Conservation (phyloP, 2,888 invertebrate species). For the Epinotia nisella region DNA sequence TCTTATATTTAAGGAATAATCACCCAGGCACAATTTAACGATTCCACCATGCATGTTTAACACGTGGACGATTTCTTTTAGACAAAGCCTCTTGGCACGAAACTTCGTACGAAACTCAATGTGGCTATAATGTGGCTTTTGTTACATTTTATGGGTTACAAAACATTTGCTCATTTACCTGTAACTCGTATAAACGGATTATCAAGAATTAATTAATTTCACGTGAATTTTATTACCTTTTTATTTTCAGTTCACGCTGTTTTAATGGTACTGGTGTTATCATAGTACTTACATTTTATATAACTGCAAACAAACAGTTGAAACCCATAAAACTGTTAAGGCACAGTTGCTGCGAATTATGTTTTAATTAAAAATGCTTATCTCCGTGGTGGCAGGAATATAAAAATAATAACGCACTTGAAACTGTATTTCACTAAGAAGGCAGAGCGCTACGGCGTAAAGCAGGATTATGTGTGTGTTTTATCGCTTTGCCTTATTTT, state of each 20-base stretch:
- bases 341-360: constrained; percentile 1
- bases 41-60: too few relatives aligned
- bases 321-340: constrained; percentile 1
- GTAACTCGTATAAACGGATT: too few relatives aligned
- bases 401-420: constrained; percentile 24
- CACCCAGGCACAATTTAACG: too few relatives aligned
- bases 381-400: constrained; percentile 7
- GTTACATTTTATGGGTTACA: too few relatives aligned
- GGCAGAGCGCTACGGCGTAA: background rate
- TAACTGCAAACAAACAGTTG: background rate
- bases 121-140: too few relatives aligned
- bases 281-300: background rate
- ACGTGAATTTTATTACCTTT: background rate
- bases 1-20: too few relatives aligned
- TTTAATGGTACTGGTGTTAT: background rate
- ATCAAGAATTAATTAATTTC: too few relatives aligned
- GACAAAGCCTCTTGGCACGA: too few relatives aligned
- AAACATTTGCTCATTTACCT: too few relatives aligned
- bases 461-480: background rate
- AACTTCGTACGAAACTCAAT: too few relatives aligned
- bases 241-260: background rate
- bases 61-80: too few relatives aligned
- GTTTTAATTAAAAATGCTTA: constrained; percentile 37
- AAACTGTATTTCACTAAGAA: constrained; percentile 4
- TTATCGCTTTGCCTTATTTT: background rate